Conservation (phyloP, 2,888 invertebrate genomes). For the Amblyjoppa fuscipennis region DNA sequence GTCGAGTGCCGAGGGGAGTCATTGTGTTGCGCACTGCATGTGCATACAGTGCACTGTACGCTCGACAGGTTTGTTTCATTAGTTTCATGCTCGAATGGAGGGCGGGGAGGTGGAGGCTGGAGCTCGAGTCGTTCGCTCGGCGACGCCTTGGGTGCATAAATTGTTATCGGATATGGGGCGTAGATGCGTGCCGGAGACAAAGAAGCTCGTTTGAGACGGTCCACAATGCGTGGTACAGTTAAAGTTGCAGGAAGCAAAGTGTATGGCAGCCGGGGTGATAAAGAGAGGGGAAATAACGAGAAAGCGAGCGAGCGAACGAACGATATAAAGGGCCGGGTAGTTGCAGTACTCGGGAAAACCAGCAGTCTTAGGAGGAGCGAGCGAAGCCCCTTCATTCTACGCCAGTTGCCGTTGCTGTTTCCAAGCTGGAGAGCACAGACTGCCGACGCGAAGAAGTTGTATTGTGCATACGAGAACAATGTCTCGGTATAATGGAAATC, state of each 20-base stretch:
- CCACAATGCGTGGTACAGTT: slow-evolving; percentile 5
- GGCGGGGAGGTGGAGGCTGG: not conserved
- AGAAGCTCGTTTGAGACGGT: slow-evolving; percentile 45
- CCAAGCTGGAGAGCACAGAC: slow-evolving; percentile 39
- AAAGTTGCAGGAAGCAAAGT: slow-evolving; percentile 19
- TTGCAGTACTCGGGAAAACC: slow-evolving; percentile 13
- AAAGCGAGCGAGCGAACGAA: slow-evolving; percentile 14
- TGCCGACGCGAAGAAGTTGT: slow-evolving; percentile 33
- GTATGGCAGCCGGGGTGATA: not conserved
- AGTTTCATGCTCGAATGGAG: slow-evolving; percentile 6
- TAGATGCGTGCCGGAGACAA: slow-evolving; percentile 35
- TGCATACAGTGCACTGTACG: slow-evolving; percentile 4
- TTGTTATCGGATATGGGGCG: slow-evolving; percentile 45
- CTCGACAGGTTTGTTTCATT: slow-evolving; percentile 46
- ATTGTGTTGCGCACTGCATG: slow-evolving; percentile 22
- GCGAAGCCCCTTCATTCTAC: slow-evolving; percentile 3
- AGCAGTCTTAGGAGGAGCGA: slow-evolving; percentile 7
- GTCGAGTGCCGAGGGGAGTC: slow-evolving; percentile 21
- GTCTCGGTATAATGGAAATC: slow-evolving; percentile 53
- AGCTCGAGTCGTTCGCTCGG: slow-evolving; percentile 23
- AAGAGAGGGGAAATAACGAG: slow-evolving; percentile 19
- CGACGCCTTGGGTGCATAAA: slow-evolving; percentile 47
- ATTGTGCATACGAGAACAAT: slow-evolving; percentile 55
- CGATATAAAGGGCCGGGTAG: slow-evolving; percentile 1
- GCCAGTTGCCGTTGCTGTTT: slow-evolving; percentile 30